Conservation (phyloP, 2,113 vertebrate genomes). For the Pontoporia blainvillei region DNA sequence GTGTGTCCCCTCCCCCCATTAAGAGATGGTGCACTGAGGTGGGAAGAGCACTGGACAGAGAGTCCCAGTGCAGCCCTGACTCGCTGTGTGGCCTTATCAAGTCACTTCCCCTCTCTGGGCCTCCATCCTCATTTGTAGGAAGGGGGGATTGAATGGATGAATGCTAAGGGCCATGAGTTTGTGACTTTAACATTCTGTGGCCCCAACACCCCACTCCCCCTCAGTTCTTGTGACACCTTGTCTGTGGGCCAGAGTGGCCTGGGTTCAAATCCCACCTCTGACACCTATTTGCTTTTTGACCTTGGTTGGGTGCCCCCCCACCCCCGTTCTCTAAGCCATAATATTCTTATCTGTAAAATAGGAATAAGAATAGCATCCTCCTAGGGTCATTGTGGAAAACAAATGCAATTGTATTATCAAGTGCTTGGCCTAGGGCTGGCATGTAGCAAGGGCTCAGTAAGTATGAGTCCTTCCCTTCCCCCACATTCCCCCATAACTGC, state of each 20-base stretch:
- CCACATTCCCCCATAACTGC: rapidly evolving
- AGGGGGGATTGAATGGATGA: too few species aligned
- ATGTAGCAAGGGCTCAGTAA: rapidly evolving
- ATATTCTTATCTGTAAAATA: background rate
- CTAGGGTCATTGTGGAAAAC: background rate
- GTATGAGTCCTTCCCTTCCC: background rate
- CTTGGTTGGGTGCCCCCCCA: background rate
- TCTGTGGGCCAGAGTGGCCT: background rate
- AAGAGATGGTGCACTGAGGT: background rate
- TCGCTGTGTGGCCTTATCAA: background rate
- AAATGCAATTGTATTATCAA: rapidly evolving
- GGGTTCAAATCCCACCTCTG: background rate
- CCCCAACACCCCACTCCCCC: background rate
- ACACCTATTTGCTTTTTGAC: background rate
- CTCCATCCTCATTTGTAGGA: background rate
- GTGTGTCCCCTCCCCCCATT: background rate
- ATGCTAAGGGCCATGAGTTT: background rate
- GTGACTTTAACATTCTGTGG: background rate
- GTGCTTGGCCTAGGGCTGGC: background rate
- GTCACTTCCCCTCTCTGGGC: background rate
- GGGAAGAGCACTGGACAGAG: background rate
- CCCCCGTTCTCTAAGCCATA: background rate
- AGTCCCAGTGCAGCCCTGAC: background rate
- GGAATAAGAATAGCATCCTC: background rate
- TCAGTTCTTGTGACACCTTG: too few species aligned